Evolutionary conservation across 2,888 invertebrate species (phyloP).

Genomic region (Apamea epomidion): DNA sequence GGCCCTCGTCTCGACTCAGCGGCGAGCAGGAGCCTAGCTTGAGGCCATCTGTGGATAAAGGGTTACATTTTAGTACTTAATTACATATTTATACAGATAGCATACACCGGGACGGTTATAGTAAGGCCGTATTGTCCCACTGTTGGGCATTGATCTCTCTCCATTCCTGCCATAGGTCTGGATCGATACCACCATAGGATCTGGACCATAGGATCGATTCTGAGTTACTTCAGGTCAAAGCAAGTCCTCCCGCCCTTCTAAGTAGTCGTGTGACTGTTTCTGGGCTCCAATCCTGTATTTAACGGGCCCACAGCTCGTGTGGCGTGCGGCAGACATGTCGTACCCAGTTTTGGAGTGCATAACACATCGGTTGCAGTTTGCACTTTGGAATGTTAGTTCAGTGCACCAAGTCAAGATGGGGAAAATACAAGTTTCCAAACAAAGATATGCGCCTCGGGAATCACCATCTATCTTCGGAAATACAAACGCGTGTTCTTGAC

Average conservation of each 20-base stretch:
- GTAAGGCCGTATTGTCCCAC: too few species aligned
- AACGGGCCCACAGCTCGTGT: not conserved
- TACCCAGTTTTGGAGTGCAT: not conserved
- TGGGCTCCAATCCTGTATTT: not conserved
- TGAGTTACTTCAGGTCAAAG: not conserved
- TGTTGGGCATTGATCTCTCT: not conserved
- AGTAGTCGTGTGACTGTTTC: not conserved
- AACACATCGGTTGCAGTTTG: not conserved
- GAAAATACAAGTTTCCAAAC: not conserved
- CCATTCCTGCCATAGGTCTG: not conserved
- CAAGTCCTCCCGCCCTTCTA: not conserved
- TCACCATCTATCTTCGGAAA: not conserved
- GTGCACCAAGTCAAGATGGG: not conserved
- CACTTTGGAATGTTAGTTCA: not conserved
- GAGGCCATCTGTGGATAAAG: constrained; percentile 78
- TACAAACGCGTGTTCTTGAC: not conserved
- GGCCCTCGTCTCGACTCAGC: constrained; percentile 79
- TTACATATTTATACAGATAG: too few species aligned
- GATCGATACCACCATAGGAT: too few species aligned
- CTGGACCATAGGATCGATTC: too few species aligned
- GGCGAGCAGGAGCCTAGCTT: constrained; percentile 85
- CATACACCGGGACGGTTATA: too few species aligned
- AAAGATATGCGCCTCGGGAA: not conserved
- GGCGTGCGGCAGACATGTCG: too few species aligned
- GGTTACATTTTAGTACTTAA: not conserved